These are phyloP conservation scores for Cardiocondyla obscurior DNA, from an alignment of 1,140 invertebrate species.

Conservation along the genomic window DNA sequence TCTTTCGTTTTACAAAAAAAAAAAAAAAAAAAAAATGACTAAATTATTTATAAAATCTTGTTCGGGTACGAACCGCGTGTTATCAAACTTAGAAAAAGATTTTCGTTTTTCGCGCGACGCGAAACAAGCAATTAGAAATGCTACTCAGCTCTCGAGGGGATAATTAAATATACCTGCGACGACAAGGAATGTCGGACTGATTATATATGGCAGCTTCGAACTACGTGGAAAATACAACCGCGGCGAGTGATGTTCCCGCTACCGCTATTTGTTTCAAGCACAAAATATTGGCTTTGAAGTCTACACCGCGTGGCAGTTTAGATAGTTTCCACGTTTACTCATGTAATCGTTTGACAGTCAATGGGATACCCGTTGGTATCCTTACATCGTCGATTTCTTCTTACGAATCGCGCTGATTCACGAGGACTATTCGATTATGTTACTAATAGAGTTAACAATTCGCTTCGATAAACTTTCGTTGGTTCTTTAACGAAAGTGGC, in stretches of 20 bases:
- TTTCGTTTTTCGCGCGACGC: not conserved
- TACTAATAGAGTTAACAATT: slow-evolving; percentile 44
- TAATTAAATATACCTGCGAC: slow-evolving; percentile 49
- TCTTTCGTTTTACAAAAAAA: slow-evolving; percentile 72
- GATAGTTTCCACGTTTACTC: slow-evolving; percentile 19
- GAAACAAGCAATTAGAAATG: slow-evolving; percentile 61
- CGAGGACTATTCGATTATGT: slow-evolving; percentile 13
- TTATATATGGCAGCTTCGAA: slow-evolving; percentile 68
- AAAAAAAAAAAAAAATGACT: slow-evolving; percentile 61
- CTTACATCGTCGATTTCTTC: not conserved
- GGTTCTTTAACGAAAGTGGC: slow-evolving; percentile 7
- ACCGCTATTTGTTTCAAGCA: slow-evolving; percentile 29
- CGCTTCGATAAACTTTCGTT: slow-evolving; percentile 20
- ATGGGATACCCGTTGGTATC: not conserved
- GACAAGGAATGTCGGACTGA: slow-evolving; percentile 59
- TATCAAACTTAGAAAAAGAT: slow-evolving; percentile 67
- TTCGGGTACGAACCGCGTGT: slow-evolving; percentile 29
- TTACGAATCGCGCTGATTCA: slow-evolving; percentile 10
- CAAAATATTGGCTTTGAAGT: slow-evolving; percentile 37
- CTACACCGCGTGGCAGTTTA: slow-evolving; percentile 34
- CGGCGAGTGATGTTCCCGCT: slow-evolving; percentile 8
- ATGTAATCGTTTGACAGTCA: slow-evolving; percentile 15
- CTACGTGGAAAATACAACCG: slow-evolving; percentile 47
- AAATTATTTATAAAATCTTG: slow-evolving; percentile 58
- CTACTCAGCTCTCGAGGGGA: slow-evolving; percentile 38